Evolutionary conservation across 2,888 invertebrate genomes (phyloP).

Genomic region (Oasisia sp.): DNA sequence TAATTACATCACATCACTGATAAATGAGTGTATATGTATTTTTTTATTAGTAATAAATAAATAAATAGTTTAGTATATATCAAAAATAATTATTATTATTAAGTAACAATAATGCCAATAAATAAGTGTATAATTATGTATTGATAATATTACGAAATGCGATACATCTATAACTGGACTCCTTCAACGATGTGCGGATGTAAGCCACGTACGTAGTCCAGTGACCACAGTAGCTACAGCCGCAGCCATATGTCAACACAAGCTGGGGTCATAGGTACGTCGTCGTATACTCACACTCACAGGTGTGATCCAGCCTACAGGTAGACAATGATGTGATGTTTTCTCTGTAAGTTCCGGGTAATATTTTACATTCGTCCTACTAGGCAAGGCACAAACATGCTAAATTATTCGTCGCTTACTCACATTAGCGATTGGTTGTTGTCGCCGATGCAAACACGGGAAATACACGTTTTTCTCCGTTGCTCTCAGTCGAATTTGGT

Average conservation of each 20-base stretch:
- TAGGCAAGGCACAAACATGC: background rate
- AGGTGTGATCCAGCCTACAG: background rate
- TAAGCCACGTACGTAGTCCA: background rate
- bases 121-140: too few relatives aligned
- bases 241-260: background rate
- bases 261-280: background rate
- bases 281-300: background rate
- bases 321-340: background rate
- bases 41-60: too few relatives aligned
- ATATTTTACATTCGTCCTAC: background rate
- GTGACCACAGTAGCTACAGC: background rate
- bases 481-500: background rate
- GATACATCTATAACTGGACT: background rate
- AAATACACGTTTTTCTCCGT: background rate
- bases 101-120: too few relatives aligned
- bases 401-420: background rate
- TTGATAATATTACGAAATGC: too few relatives aligned
- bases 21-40: too few relatives aligned
- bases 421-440: background rate
- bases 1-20: too few relatives aligned
- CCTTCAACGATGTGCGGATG: background rate
- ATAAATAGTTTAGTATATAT: too few relatives aligned
- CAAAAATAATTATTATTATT: too few relatives aligned
- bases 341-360: background rate
- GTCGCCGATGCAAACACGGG: background rate